Evolutionary conservation across 2,888 invertebrate genomes (phyloP).

Genomic region (Acronicta leporina): DNA sequence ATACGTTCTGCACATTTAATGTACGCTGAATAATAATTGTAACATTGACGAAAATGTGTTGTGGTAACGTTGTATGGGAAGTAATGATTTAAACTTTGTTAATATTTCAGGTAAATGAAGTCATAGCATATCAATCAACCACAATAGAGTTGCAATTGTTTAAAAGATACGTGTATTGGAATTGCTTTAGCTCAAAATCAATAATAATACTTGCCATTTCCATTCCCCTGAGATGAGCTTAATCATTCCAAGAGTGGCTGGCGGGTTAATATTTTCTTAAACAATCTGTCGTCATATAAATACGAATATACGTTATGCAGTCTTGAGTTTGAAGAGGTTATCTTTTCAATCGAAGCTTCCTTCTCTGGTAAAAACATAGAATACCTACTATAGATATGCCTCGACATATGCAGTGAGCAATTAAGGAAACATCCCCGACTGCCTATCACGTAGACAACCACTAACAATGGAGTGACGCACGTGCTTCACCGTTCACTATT

Average conservation of each 20-base stretch:
- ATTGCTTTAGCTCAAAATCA: neutral
- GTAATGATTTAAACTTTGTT: slow-evolving; percentile 48
- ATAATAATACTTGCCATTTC: too few relatives aligned
- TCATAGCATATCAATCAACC: slow-evolving; percentile 7
- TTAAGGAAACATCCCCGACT: slow-evolving; percentile 10
- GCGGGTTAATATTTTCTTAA: too few relatives aligned
- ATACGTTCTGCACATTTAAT: slow-evolving; percentile 58
- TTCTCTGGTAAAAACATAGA: neutral
- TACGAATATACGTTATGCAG: too few relatives aligned
- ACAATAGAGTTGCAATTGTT: neutral
- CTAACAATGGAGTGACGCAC: slow-evolving; percentile 35
- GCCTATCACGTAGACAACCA: slow-evolving; percentile 34
- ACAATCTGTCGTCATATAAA: too few relatives aligned
- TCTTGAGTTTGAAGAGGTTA: too few relatives aligned
- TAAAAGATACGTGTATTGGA: neutral
- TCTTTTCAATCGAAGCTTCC: neutral
- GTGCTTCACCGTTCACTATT: slow-evolving; percentile 23
- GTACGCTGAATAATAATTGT: slow-evolving; percentile 62
- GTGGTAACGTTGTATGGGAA: slow-evolving; percentile 39
- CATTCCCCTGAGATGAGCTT: neutral
- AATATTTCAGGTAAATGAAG: slow-evolving; percentile 35
- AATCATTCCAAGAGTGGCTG: too few relatives aligned
- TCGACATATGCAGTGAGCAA: slow-evolving; percentile 3
- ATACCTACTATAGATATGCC: neutral
- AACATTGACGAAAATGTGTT: slow-evolving; percentile 59